Evolutionary conservation across 1,140 invertebrate species (phyloP).

Genomic region (Acyrthosiphon pisum): DNA sequence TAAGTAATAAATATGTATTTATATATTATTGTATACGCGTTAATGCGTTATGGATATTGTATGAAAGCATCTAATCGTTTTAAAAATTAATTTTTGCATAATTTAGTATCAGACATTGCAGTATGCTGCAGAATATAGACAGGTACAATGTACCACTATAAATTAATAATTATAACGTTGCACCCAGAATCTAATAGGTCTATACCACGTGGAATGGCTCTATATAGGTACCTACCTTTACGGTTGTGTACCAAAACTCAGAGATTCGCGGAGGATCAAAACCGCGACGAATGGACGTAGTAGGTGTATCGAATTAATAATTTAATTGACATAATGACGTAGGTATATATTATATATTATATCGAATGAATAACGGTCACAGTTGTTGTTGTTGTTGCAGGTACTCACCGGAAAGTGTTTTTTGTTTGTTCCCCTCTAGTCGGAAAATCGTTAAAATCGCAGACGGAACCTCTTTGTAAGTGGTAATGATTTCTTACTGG

Average conservation of each 20-base stretch:
- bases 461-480: neutral
- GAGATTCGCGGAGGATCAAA: neutral
- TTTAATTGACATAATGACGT: neutral
- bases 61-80: neutral
- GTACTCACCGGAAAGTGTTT: neutral
- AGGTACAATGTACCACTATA: neutral
- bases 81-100: constrained; percentile 3
- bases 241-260: neutral
- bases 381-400: neutral
- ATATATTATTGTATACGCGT: too few relatives aligned
- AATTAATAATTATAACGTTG: neutral
- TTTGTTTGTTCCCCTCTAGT: neutral
- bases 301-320: neutral
- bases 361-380: neutral
- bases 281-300: neutral
- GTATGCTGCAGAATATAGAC: neutral
- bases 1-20: too few relatives aligned
- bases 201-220: neutral
- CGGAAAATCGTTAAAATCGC: neutral
- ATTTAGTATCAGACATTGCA: neutral
- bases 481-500: neutral
- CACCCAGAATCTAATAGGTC: neutral
- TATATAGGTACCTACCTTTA: neutral
- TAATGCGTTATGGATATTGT: too few relatives aligned
- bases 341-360: neutral